These are phyloP conservation scores for Drosophila rhopaloa DNA, from an alignment of 1,140 invertebrate species.

Conservation along the genomic window DNA sequence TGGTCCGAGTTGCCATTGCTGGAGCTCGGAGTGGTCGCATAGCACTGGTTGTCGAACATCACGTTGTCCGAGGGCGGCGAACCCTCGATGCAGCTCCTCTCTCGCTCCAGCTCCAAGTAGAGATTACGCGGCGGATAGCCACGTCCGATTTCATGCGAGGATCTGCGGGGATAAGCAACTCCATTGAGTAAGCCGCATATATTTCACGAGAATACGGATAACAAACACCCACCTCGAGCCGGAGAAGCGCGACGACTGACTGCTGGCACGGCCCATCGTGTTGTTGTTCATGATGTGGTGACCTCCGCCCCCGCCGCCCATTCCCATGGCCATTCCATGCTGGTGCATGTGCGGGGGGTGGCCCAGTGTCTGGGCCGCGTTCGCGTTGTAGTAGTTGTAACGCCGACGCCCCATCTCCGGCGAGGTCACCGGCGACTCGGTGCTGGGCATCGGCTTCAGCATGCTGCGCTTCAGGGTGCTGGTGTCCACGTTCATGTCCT, in stretches of 20 bases:
- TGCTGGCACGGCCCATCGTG: slow-evolving; percentile 76
- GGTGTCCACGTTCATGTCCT: slow-evolving; percentile 95
- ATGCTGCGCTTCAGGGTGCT: slow-evolving; percentile 96
- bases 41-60: slow-evolving; percentile 97
- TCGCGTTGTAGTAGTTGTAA: slow-evolving; percentile 86
- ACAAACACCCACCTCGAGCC: slow-evolving; percentile 84
- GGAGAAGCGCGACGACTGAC: slow-evolving; percentile 85
- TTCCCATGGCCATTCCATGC: slow-evolving; percentile 74
- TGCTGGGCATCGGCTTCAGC: slow-evolving; percentile 95
- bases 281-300: slow-evolving; percentile 85
- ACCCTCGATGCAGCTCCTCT: slow-evolving; percentile 88
- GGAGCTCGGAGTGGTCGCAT: slow-evolving; percentile 95
- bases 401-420: slow-evolving; percentile 93
- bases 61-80: slow-evolving; percentile 96
- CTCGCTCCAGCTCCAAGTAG: slow-evolving; percentile 93
- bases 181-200: not conserved
- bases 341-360: slow-evolving; percentile 85
- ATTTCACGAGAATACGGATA: not conserved
- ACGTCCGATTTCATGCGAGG: slow-evolving; percentile 88
- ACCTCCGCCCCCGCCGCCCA: slow-evolving; percentile 64
- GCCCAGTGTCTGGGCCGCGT: slow-evolving; percentile 83
- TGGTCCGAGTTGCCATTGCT: slow-evolving; percentile 95
- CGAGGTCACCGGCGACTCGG: slow-evolving; percentile 94
- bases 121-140: slow-evolving; percentile 86
- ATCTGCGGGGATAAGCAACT: slow-evolving; percentile 80